These are phyloP conservation scores for Heliconius melpomene DNA, from an alignment of 1,140 invertebrate species.

Conservation along the genomic window DNA sequence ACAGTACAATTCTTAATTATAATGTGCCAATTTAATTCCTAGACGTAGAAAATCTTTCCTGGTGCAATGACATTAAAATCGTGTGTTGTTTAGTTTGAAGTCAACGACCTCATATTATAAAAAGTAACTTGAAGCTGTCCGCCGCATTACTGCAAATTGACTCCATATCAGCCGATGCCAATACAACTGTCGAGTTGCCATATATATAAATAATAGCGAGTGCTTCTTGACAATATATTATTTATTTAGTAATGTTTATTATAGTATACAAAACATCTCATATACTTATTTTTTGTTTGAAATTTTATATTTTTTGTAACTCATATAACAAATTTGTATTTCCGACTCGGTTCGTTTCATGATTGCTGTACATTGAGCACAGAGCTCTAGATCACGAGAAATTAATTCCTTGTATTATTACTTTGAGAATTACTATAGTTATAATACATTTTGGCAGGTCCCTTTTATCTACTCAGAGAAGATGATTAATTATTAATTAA, in stretches of 20 bases:
- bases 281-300: background rate
- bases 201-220: constrained; percentile 12
- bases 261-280: background rate
- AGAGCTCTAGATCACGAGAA: constrained; percentile 26
- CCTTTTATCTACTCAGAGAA: background rate
- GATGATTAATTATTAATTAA: background rate
- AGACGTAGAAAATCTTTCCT: constrained; percentile 46
- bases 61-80: constrained; percentile 61
- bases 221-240: constrained; percentile 34
- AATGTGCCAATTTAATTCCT: constrained; percentile 15
- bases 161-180: constrained; percentile 61
- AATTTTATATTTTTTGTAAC: background rate
- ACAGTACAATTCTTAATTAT: constrained; percentile 16
- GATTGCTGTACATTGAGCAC: background rate
- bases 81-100: constrained; percentile 59
- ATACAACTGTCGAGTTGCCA: constrained; percentile 33
- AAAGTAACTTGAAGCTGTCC: constrained; percentile 70
- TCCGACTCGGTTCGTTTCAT: too few species aligned
- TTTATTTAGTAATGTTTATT: constrained; percentile 12
- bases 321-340: too few species aligned
- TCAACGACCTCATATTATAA: constrained; percentile 68
- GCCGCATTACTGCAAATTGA: constrained; percentile 72
- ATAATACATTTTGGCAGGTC: constrained; percentile 24
- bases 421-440: constrained; percentile 32
- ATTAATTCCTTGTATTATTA: constrained; percentile 37